These are phyloP conservation scores for Lacerta agilis DNA, from an alignment of 2,797 vertebrate species.

Conservation along the genomic window DNA sequence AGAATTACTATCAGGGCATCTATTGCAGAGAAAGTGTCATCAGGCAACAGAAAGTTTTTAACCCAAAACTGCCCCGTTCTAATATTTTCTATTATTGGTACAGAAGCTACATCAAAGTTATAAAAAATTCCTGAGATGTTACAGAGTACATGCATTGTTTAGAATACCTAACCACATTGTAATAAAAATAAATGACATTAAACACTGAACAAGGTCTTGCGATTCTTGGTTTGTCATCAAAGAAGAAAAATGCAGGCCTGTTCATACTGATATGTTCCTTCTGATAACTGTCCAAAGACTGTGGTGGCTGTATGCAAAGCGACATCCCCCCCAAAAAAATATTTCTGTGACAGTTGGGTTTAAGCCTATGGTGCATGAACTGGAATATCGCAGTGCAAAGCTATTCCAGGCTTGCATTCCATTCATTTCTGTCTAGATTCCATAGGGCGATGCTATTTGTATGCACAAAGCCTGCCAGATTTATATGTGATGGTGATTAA, in stretches of 20 bases:
- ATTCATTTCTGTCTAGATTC: constrained; percentile 73
- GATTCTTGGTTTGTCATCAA: constrained; percentile 44
- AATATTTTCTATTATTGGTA: background rate
- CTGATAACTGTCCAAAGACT: constrained; percentile 22
- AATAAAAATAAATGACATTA: constrained; percentile 10
- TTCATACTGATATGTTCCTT: constrained; percentile 14
- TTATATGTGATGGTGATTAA: constrained; percentile 61
- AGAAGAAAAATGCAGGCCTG: constrained; percentile 22
- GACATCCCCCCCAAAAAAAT: constrained; percentile 30
- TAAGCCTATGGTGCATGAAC: constrained; percentile 23
- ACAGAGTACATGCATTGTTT: background rate
- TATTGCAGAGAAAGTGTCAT: constrained; percentile 13
- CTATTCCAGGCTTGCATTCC: constrained; percentile 57
- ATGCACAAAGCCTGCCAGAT: constrained; percentile 63
- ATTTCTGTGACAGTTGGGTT: constrained; percentile 29
- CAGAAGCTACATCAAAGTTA: background rate
- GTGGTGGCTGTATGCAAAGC: constrained; percentile 29
- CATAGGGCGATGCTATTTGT: constrained; percentile 66
- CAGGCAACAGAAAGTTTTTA: background rate
- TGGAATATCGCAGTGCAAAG: constrained; percentile 54
- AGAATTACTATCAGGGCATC: constrained; percentile 15
- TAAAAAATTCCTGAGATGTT: background rate
- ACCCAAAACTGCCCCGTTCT: background rate
- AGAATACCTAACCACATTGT: background rate
- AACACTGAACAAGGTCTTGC: constrained; percentile 16